phyloP scores from a whole-genome alignment of 92 coral and sea anemone species.

The Zoanthus sansibaricus region DNA sequence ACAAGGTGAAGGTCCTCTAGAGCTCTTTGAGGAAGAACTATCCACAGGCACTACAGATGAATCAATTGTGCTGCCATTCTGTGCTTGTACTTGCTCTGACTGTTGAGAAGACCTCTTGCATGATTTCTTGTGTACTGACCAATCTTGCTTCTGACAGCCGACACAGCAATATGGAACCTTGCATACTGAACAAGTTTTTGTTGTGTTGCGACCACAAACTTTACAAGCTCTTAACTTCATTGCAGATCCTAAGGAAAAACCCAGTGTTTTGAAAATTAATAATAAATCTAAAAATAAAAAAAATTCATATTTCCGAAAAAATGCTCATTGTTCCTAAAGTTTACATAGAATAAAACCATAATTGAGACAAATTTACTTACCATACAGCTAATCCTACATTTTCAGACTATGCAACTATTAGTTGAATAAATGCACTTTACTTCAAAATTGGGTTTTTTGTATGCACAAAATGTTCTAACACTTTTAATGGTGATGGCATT shows the following conservation, averaged over 20 bases:
- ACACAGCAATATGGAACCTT: constrained; percentile 93
- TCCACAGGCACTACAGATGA: neutral
- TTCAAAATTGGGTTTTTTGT: too few relatives aligned
- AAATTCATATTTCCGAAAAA: too few relatives aligned
- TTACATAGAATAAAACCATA: too few relatives aligned
- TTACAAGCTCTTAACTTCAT: constrained; percentile 66
- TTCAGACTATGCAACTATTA: too few relatives aligned
- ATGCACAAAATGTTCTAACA: too few relatives aligned
- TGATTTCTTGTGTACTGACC: constrained; percentile 76
- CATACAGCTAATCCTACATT: too few relatives aligned
- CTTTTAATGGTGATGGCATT: too few relatives aligned
- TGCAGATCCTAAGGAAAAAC: neutral
- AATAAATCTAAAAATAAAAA: neutral
- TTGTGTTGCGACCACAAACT: constrained; percentile 74
- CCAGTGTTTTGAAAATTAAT: neutral
- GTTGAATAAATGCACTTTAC: too few relatives aligned
- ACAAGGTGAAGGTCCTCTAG: neutral
- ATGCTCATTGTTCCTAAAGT: too few relatives aligned
- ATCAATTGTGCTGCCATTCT: neutral
- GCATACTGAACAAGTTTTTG: constrained; percentile 84
- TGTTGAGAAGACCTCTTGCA: constrained; percentile 47
- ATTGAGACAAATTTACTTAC: too few relatives aligned
- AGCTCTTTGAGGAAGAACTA: neutral
- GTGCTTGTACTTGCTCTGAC: neutral
- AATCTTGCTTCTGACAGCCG: constrained; percentile 87